Evolutionary conservation across 2,797 vertebrate species (phyloP).

Genomic region (Nyctibius grandis): DNA sequence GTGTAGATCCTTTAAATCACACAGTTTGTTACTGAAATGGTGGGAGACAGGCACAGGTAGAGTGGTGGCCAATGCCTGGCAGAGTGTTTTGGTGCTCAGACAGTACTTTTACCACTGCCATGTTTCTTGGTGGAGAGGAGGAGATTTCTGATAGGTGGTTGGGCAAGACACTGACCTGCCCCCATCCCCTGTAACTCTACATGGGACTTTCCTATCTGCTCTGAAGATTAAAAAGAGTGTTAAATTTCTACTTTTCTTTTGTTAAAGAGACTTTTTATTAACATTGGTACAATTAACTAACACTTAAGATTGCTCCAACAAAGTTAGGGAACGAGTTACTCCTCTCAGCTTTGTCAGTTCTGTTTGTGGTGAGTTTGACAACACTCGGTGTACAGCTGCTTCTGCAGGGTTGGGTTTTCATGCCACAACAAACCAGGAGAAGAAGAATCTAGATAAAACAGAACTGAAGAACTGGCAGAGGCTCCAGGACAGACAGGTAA

Average conservation of each 20-base stretch:
- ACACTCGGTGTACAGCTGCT: rapidly evolving
- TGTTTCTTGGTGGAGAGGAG: neutral
- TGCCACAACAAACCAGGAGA: neutral
- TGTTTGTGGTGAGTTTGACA: neutral
- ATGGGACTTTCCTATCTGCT: neutral
- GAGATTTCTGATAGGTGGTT: neutral
- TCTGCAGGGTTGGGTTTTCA: neutral
- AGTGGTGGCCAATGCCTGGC: neutral
- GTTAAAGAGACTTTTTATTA: neutral
- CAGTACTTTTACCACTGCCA: neutral
- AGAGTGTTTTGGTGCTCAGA: neutral
- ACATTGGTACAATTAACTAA: neutral
- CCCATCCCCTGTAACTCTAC: neutral
- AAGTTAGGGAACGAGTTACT: neutral
- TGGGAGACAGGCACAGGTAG: neutral
- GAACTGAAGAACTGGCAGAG: neutral
- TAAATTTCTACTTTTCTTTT: neutral
- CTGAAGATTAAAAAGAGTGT: neutral
- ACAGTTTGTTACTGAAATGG: neutral
- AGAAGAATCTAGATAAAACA: neutral
- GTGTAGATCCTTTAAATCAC: neutral
- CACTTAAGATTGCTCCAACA: neutral
- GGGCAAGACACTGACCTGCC: neutral
- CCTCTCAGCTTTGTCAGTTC: neutral
- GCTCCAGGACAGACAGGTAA: neutral